phyloP scores from a whole-genome alignment of 2,113 vertebrate species.

The Alexandromys fortis region DNA sequence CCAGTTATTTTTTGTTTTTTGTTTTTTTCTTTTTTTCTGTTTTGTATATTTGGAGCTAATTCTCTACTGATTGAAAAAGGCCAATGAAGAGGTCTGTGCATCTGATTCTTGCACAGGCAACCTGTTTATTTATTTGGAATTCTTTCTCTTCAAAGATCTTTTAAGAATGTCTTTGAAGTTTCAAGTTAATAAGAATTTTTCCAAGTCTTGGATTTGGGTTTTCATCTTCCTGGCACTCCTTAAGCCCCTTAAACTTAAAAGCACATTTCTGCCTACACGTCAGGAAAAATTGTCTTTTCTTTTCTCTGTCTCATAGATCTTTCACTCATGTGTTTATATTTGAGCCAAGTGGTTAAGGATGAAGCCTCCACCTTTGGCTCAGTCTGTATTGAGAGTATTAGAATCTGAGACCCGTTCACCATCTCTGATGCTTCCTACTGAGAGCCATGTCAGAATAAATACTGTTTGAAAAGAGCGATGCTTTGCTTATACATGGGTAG shows the following conservation, averaged over 20 bases:
- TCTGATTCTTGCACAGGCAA: background rate
- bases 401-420: background rate
- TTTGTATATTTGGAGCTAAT: background rate
- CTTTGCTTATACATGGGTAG: background rate
- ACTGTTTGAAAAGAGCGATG: background rate
- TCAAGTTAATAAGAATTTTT: slow-evolving; percentile 39
- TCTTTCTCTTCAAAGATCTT: background rate
- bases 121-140: background rate
- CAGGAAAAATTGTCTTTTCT: background rate
- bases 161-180: slow-evolving; percentile 32
- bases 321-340: background rate
- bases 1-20: background rate
- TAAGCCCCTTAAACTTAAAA: slow-evolving; percentile 33
- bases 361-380: background rate
- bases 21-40: too few species aligned
- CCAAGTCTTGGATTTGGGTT: slow-evolving; percentile 3
- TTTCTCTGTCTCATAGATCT: background rate
- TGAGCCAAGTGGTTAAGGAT: background rate
- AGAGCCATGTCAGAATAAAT: background rate
- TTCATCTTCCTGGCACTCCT: background rate
- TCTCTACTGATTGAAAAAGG: background rate
- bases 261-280: background rate
- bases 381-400: background rate
- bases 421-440: background rate
- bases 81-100: background rate